phyloP scores from a whole-genome alignment of 2,113 vertebrate genomes.

The Serilophus lunatus region DNA sequence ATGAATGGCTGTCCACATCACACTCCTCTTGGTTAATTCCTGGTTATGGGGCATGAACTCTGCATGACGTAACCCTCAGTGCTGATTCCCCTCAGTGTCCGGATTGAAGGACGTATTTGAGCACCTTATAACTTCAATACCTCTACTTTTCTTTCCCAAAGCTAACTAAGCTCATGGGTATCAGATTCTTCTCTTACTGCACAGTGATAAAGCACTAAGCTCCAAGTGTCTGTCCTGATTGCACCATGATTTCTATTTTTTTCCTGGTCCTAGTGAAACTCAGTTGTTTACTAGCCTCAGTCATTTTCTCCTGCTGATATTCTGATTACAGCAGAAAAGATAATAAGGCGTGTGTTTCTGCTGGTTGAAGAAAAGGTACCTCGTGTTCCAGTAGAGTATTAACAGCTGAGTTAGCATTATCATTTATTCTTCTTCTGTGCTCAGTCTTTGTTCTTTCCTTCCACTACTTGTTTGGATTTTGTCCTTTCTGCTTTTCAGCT shows the following conservation, averaged over 20 bases:
- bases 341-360: not conserved
- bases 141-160: not conserved
- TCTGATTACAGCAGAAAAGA: not conserved
- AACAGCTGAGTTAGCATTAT: not conserved
- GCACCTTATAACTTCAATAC: not conserved
- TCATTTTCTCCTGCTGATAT: not conserved
- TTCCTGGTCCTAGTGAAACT: not conserved
- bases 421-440: not conserved
- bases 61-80: not conserved
- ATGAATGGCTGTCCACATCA: not conserved
- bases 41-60: not conserved
- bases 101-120: not conserved
- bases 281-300: not conserved
- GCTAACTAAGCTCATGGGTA: rapidly evolving
- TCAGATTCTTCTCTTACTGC: not conserved
- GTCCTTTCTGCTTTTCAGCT: not conserved
- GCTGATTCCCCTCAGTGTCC: not conserved
- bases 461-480: not conserved
- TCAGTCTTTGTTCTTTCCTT: not conserved
- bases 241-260: rapidly evolving
- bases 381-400: not conserved
- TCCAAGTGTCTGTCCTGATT: not conserved
- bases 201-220: not conserved
- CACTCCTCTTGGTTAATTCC: not conserved
- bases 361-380: not conserved